These are phyloP conservation scores for Antedon mediterranea DNA, from an alignment of 53 echinoderm and acorn worm species.

Conservation along the genomic window DNA sequence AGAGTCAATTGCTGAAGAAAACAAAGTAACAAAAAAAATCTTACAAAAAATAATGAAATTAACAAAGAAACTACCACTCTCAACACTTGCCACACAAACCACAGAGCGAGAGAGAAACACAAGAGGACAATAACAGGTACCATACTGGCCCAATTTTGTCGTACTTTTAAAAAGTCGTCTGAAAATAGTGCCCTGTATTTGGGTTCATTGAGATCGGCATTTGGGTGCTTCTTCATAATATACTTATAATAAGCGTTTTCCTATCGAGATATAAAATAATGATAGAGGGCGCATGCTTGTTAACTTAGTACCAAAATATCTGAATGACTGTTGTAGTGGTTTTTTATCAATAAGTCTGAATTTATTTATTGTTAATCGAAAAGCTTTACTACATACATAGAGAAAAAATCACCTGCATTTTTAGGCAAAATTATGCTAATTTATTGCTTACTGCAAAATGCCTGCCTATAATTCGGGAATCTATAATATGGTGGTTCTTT, in stretches of 20 bases:
- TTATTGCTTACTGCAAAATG: too few relatives aligned
- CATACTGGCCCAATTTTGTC: not conserved
- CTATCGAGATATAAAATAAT: not conserved
- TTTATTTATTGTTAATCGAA: too few relatives aligned
- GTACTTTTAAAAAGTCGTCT: not conserved
- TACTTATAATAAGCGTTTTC: not conserved
- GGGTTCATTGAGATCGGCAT: not conserved
- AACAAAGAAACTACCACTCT: not conserved
- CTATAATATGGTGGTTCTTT: too few relatives aligned
- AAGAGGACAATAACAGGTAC: not conserved
- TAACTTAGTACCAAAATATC: not conserved
- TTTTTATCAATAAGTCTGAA: too few relatives aligned
- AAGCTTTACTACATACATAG: too few relatives aligned
- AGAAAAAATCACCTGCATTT: too few relatives aligned
- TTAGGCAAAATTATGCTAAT: too few relatives aligned
- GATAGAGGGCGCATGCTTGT: not conserved
- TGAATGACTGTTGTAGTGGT: too few relatives aligned
- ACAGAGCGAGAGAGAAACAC: not conserved
- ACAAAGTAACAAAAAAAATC: not conserved
- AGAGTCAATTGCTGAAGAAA: not conserved
- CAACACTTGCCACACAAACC: not conserved
- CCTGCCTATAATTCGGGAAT: too few relatives aligned
- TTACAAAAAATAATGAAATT: not conserved
- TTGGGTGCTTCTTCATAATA: not conserved
- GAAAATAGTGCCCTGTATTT: not conserved